These are phyloP conservation scores for Eurosta solidaginis DNA, from an alignment of 1,140 invertebrate species.

Conservation along the genomic window DNA sequence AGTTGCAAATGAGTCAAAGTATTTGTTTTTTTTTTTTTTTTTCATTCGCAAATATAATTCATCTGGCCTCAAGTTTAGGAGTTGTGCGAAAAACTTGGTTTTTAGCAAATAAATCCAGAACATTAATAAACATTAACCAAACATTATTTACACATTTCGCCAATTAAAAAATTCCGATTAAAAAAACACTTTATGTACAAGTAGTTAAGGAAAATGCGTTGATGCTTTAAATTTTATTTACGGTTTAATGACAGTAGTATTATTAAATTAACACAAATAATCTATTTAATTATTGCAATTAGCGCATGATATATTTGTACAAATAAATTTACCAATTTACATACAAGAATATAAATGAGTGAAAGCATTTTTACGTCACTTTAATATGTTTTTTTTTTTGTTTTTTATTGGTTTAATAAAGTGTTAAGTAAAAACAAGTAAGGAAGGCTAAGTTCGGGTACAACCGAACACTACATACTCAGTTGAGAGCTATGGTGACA, in stretches of 20 bases:
- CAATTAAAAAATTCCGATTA: not conserved
- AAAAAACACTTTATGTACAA: not conserved
- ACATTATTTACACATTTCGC: not conserved
- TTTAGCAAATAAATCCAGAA: not conserved
- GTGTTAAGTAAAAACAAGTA: too few species aligned
- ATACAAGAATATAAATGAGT: not conserved
- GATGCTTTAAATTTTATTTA: not conserved
- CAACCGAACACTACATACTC: too few species aligned
- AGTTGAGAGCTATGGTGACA: too few species aligned
- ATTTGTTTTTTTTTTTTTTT: too few species aligned
- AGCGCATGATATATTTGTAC: not conserved
- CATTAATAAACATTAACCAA: not conserved
- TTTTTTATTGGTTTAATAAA: too few species aligned
- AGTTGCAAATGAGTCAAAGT: too few species aligned
- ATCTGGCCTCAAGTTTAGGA: too few species aligned
- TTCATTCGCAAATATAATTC: too few species aligned
- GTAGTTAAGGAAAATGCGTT: not conserved
- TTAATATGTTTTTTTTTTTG: not conserved
- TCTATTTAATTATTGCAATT: conserved; percentile 22
- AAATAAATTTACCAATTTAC: not conserved
- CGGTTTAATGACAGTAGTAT: not conserved
- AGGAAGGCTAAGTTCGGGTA: too few species aligned
- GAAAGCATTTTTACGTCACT: conserved; percentile 17
- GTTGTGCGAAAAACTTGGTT: too few species aligned
- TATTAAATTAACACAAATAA: conserved; percentile 27